A percentile compares a stretch with the other conserved stretches of the same genome.
These are phyloP conservation scores for Dromaius novaehollandiae DNA, from an alignment of 2,113 vertebrate genomes.

Conservation along the genomic window DNA sequence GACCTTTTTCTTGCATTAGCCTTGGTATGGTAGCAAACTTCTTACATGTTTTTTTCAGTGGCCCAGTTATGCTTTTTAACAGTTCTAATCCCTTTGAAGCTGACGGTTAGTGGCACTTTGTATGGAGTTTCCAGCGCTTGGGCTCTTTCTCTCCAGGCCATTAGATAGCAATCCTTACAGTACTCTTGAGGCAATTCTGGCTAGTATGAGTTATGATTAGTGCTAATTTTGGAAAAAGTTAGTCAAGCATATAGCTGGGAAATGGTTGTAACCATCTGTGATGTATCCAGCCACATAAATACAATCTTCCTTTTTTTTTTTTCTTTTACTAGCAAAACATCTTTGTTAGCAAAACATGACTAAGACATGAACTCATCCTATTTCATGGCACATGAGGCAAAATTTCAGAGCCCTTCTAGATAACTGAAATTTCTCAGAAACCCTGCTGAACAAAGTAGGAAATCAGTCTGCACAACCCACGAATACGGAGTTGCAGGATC, in stretches of 20 bases:
- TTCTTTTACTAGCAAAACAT: neutral
- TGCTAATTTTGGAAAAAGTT: neutral
- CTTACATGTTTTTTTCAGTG: neutral
- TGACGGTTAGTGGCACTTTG: neutral
- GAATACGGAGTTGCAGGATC: neutral
- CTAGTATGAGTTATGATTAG: neutral
- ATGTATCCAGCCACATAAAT: neutral
- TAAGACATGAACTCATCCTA: neutral
- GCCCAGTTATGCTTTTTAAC: neutral
- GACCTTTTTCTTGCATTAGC: neutral
- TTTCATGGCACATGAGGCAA: neutral
- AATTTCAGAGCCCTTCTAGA: neutral
- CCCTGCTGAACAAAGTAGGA: neutral
- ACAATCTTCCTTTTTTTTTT: neutral
- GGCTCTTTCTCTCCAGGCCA: neutral
- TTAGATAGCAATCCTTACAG: neutral
- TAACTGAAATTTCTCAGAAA: neutral
- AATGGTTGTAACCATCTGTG: neutral
- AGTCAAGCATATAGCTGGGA: neutral
- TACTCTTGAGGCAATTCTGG: neutral
- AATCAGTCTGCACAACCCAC: neutral
- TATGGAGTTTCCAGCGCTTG: neutral
- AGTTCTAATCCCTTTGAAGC: neutral
- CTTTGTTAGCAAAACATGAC: neutral
- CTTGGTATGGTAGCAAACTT: neutral